Evolutionary conservation across 1,140 invertebrate genomes (phyloP).

Genomic region (Holotrichia oblita): DNA sequence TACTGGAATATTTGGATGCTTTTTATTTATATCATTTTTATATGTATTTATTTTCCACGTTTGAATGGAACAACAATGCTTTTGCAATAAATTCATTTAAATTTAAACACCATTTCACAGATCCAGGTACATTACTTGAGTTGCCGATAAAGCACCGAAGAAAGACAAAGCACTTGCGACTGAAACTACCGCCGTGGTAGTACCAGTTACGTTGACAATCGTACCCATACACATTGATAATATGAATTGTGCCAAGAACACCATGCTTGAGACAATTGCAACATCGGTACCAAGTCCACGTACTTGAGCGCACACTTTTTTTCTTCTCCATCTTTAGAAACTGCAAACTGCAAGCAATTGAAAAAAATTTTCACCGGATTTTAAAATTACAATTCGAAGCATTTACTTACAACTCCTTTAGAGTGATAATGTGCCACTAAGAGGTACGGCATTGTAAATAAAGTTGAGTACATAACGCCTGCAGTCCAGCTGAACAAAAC

Average conservation of each 20-base stretch:
- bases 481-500: slow-evolving; percentile 90
- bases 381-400: neutral
- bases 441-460: slow-evolving; percentile 97
- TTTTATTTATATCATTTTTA: neutral
- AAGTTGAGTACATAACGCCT: slow-evolving; percentile 96
- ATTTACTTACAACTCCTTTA: slow-evolving; percentile 76
- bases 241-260: slow-evolving; percentile 93
- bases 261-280: slow-evolving; percentile 93
- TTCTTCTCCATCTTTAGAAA: slow-evolving; percentile 38
- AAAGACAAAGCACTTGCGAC: slow-evolving; percentile 84
- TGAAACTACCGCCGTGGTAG: slow-evolving; percentile 87
- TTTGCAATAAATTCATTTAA: neutral
- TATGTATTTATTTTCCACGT: neutral
- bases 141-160: slow-evolving; percentile 84
- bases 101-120: slow-evolving; percentile 65
- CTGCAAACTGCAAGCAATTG: slow-evolving; percentile 35
- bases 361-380: too few relatives aligned
- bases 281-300: slow-evolving; percentile 94
- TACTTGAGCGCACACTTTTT: slow-evolving; percentile 61
- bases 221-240: slow-evolving; percentile 88
- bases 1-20: neutral
- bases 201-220: slow-evolving; percentile 80
- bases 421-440: slow-evolving; percentile 94
- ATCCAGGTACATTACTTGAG: slow-evolving; percentile 89
- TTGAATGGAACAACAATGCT: neutral